Percentiles rank a stretch among this genome's conserved stretches.
phyloP scores from a whole-genome alignment of 2,888 invertebrate genomes.

The Erpobdella octoculata region DNA sequence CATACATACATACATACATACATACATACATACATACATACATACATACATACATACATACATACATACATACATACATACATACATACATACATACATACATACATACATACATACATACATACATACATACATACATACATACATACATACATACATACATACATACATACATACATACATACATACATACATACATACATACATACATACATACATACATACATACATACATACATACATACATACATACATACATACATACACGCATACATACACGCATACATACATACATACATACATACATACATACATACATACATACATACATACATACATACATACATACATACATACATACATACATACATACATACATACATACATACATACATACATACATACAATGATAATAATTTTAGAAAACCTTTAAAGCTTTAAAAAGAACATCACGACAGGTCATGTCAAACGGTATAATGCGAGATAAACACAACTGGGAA shows the following conservation, averaged over 20 bases:
- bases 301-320: too few species aligned
- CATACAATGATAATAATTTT: not conserved
- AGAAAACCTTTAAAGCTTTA: too few species aligned
- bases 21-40: not conserved
- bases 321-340: too few species aligned
- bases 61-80: too few species aligned
- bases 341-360: too few species aligned
- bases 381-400: not conserved
- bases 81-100: too few species aligned
- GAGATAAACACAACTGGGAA: too few species aligned
- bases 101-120: too few species aligned
- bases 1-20: not conserved
- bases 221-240: not conserved
- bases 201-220: not conserved
- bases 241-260: not conserved
- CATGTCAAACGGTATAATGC: too few species aligned
- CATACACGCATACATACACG: constrained; percentile 2
- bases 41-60: too few species aligned
- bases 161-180: not conserved
- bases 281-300: not conserved
- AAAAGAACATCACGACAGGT: too few species aligned
- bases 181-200: not conserved
- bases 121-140: not conserved
- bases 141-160: not conserved
- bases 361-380: too few species aligned